Base-by-base conservation (phyloP, 2,113 vertebrate species). In the Cottus gobio region DNA sequence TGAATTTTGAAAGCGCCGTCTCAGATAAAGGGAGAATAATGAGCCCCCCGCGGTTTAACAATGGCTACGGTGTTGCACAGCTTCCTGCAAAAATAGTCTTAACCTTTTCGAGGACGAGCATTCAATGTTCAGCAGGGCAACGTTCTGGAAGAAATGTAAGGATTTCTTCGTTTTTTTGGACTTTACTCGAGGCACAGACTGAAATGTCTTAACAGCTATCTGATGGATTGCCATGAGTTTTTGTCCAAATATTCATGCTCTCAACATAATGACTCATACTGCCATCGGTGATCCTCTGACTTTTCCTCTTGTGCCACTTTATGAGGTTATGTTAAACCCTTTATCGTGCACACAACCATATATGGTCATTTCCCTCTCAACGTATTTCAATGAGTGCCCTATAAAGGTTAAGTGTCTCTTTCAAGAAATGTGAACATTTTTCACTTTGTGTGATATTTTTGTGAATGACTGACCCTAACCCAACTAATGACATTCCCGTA, bases 1-100 rank as follows among this genome's bases (percentile, higher is more conserved):
- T 0, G 2, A 24, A 22, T 56, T 56, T 50, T 24, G 7, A 82
- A 82, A 50, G 48, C 16, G 61, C 68, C 15, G n/a, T 16, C 20
- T 50, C 52, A 31, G 30, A 37, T 44, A 54, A 54, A 63, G 34
- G 36, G 28, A 48, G n/a, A 37, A 63, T 69, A 56, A 42, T 68
- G 13, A 68, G 39, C 5, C 16, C 22, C 7, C n/a, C 34, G 36
- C 16, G 9, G 24, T 54, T 56, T 3, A 39, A 42, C 57, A 28
- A 24, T 1, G 16, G 7, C 46, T 54, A 10, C 11, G 56, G 4
- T 0, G 0, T 26, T 37, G 5, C 48, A 56, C 36, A 57, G 6
- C 5, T 48, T 50, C 60, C 54, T n/a, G 7, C 39, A 52, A 36
- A 36, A 36, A 46, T 11, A 16, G 12, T 34, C 18, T 22, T 22